phyloP scores from a whole-genome alignment of 2,888 invertebrate species.

The Vannuccia rotundouncinata region DNA sequence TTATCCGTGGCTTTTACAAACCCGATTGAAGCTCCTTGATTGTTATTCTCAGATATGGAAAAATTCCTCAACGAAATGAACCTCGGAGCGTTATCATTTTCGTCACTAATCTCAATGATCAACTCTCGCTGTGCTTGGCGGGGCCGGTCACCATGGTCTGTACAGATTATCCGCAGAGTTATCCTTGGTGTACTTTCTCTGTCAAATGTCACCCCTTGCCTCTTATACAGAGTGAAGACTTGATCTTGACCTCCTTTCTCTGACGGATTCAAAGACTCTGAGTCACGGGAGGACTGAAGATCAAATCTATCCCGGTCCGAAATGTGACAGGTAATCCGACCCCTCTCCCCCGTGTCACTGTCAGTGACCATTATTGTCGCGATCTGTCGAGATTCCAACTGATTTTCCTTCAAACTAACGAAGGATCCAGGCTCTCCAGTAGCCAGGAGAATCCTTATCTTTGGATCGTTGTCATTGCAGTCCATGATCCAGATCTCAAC shows the following conservation, averaged over 20 bases:
- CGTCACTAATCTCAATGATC: conserved; percentile 11
- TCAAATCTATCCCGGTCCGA: conserved; percentile 21
- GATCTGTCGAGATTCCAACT: conserved; percentile 6
- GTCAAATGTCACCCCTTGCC: conserved; percentile 25
- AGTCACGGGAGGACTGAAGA: neutral
- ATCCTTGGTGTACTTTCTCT: neutral
- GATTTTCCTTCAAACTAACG: conserved; percentile 5
- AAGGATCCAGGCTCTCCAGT: neutral
- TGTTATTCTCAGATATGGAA: conserved; percentile 16
- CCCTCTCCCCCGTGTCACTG: conserved; percentile 7
- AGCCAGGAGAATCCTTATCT: conserved; percentile 12
- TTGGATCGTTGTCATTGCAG: conserved; percentile 34
- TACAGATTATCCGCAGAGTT: conserved; percentile 28
- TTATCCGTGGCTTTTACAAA: conserved; percentile 3
- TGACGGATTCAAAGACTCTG: neutral
- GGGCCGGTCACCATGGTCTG: conserved; percentile 24
- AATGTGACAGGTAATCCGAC: conserved; percentile 13
- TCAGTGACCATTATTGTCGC: conserved; percentile 29
- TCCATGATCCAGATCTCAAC: conserved; percentile 29
- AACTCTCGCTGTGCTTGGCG: neutral
- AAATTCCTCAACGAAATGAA: neutral
- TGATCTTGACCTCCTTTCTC: neutral
- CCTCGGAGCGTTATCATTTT: conserved; percentile 32
- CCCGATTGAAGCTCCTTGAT: conserved; percentile 29
- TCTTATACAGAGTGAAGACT: conserved; percentile 10